phyloP scores from a whole-genome alignment of 1,140 invertebrate genomes.

The Vanessa tameamea region DNA sequence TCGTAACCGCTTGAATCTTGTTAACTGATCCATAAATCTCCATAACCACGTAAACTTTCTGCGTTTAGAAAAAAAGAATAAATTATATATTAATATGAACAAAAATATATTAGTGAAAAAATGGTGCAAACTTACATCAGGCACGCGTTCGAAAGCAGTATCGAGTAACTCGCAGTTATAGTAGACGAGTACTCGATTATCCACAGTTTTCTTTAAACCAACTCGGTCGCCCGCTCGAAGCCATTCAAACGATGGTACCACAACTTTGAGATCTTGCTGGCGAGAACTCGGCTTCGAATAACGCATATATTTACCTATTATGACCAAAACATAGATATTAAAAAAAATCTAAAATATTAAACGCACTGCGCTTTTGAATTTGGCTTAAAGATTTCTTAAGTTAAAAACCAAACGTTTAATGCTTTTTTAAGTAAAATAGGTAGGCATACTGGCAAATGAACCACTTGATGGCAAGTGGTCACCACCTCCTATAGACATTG shows the following conservation, averaged over 20 bases:
- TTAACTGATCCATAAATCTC: slow-evolving; percentile 82
- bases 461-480: too few species aligned
- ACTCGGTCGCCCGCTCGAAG: slow-evolving; percentile 87
- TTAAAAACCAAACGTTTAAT: too few species aligned
- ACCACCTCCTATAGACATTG: too few species aligned
- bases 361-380: too few species aligned
- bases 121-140: slow-evolving; percentile 55
- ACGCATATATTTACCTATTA: slow-evolving; percentile 83
- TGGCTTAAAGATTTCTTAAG: too few species aligned
- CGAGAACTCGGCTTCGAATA: slow-evolving; percentile 81
- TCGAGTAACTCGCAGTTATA: slow-evolving; percentile 70
- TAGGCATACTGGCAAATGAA: too few species aligned
- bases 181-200: slow-evolving; percentile 82
- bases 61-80: slow-evolving; percentile 40
- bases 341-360: too few species aligned
- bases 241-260: slow-evolving; percentile 89
- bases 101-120: too few species aligned
- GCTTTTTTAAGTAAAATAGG: too few species aligned
- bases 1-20: slow-evolving; percentile 66
- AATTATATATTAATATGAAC: too few species aligned
- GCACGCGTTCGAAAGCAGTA: slow-evolving; percentile 61
- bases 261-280: slow-evolving; percentile 82
- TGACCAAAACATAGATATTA: too few species aligned
- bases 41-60: slow-evolving; percentile 88
- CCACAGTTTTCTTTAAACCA: slow-evolving; percentile 83